Base-by-base conservation (phyloP, 2,888 invertebrate genomes). In the Lomographa bimaculata region DNA sequence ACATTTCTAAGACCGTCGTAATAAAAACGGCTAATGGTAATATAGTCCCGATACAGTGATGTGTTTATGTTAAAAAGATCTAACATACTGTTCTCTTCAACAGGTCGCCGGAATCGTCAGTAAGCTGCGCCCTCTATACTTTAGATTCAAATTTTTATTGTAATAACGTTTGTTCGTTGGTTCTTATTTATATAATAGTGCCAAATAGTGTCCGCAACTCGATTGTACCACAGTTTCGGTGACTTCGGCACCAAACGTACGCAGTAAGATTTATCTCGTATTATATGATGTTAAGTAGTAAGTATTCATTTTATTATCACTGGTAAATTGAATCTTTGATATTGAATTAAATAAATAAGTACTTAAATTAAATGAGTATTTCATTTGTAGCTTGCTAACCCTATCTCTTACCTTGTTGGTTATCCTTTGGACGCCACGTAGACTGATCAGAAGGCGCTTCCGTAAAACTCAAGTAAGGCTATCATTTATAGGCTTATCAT, bases 51-150 rank as follows among this genome's bases (percentile, higher is more conserved):
- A n/a, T n/a, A n/a, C n/a, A n/a, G n/a, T n/a, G n/a, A n/a, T n/a
- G n/a, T n/a, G n/a, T n/a, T n/a, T n/a, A n/a, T n/a, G n/a, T n/a
- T n/a, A n/a, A n/a, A n/a, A n/a, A n/a, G n/a, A n/a, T n/a, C n/a
- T n/a, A n/a, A n/a, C n/a, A n/a, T n/a, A n/a, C n/a, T n/a, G n/a
- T n/a, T n/a, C n/a, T n/a, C n/a, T n/a, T n/a, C n/a, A n/a, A 0
- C 84, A 89, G 87, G 84, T 71, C 87, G 87, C 78, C 69, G 87
- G 60, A 86, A 80, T 81, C 87, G 86, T 61, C 87, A 87, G 71
- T 89, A 85, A 57, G 46, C 26, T 34, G 47, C 29, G 46, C 29
- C 39, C 49, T 57, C 54, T 64, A 63, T 59, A 55, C 69, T 36
- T 72, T 71, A 74, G 63, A 68, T 49, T 43, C 24, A 45, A 38